phyloP scores from a whole-genome alignment of 2,797 vertebrate species.

The Adelosebastes latens region DNA sequence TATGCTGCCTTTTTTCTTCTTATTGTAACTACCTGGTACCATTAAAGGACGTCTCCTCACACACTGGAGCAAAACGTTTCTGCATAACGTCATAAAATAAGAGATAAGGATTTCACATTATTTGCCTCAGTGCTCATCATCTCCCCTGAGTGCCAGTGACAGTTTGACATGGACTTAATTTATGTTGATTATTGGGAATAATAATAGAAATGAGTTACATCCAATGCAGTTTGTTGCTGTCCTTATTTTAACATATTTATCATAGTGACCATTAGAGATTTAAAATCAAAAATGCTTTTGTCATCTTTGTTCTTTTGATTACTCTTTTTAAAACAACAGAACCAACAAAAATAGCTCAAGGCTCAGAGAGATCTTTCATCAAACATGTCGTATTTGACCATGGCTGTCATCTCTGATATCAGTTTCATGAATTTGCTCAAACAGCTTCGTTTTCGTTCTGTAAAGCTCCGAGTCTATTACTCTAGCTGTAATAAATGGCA shows the following conservation, averaged over 20 bases:
- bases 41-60: slow-evolving; percentile 17
- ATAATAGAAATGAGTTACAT: not conserved
- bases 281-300: not conserved
- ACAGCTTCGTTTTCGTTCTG: slow-evolving; percentile 2
- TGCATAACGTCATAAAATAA: not conserved
- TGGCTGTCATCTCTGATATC: slow-evolving; percentile 30
- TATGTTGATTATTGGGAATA: not conserved
- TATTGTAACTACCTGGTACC: slow-evolving; percentile 9
- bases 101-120: slow-evolving; percentile 25
- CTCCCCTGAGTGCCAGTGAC: not conserved
- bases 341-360: slow-evolving; percentile 38
- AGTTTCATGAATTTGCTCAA: slow-evolving; percentile 32
- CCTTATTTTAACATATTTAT: slow-evolving; percentile 1
- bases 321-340: slow-evolving; percentile 19
- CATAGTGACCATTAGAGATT: slow-evolving; percentile 4
- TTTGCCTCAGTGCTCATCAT: slow-evolving; percentile 16
- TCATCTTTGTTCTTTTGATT: not conserved
- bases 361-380: slow-evolving; percentile 18
- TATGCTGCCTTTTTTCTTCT: not conserved
- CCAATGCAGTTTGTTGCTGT: not conserved
- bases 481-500: slow-evolving; percentile 36
- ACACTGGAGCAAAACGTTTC: slow-evolving; percentile 8
- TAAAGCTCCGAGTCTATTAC: slow-evolving; percentile 17
- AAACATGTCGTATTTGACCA: slow-evolving; percentile 17
- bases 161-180: not conserved